phyloP scores from a whole-genome alignment of 1,140 invertebrate species.

The Manduca sexta region DNA sequence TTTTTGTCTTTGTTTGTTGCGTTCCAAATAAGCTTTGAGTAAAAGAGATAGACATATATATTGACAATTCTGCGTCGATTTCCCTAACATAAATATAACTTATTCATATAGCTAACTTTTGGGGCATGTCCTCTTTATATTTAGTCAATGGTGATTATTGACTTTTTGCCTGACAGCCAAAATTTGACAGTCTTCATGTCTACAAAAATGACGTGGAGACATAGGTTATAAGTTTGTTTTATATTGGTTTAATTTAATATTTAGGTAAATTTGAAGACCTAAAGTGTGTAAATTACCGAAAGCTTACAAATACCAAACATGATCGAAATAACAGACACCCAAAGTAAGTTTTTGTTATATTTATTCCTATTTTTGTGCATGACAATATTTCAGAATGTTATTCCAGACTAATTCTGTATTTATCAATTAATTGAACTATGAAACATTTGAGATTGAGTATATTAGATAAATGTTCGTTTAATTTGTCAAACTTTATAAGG shows the following conservation, averaged over 20 bases:
- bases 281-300: slow-evolving; percentile 28
- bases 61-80: too few relatives aligned
- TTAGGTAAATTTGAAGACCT: slow-evolving; percentile 4
- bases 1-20: too few relatives aligned
- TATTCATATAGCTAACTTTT: too few relatives aligned
- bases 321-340: slow-evolving; percentile 62
- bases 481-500: too few relatives aligned
- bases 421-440: background rate
- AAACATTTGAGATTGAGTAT: background rate
- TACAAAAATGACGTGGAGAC: slow-evolving; percentile 61
- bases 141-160: background rate
- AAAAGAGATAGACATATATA: too few relatives aligned
- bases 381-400: too few relatives aligned
- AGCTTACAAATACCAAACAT: slow-evolving; percentile 28
- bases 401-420: background rate
- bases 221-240: slow-evolving; percentile 50
- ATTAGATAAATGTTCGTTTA: background rate
- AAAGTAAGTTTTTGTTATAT: slow-evolving; percentile 39
- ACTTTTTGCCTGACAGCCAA: slow-evolving; percentile 6
- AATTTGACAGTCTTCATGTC: slow-evolving; percentile 7
- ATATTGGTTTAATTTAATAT: slow-evolving; percentile 19
- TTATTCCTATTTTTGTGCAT: too few relatives aligned
- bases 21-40: too few relatives aligned
- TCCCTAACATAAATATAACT: too few relatives aligned
- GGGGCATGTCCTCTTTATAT: too few relatives aligned